A percentile compares a stretch with the other conserved stretches of the same genome.
These are phyloP conservation scores for Notodonta dromedarius DNA, from an alignment of 2,888 invertebrate genomes.

Conservation along the genomic window DNA sequence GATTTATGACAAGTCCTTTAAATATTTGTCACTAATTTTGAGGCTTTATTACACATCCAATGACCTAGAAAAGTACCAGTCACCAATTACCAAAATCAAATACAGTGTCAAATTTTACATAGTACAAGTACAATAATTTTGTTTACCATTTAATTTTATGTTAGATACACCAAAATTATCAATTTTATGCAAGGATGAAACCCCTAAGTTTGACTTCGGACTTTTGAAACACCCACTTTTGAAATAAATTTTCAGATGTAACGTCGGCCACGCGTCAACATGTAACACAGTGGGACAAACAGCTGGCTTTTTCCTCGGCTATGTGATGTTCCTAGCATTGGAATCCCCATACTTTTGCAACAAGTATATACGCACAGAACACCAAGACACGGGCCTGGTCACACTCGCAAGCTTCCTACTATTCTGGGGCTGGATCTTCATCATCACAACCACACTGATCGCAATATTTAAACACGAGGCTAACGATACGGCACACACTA, in stretches of 20 bases:
- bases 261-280: conserved; percentile 99
- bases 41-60: too few species aligned
- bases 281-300: conserved; percentile 99
- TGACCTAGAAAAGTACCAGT: too few species aligned
- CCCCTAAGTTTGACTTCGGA: too few species aligned
- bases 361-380: conserved; percentile 91
- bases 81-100: too few species aligned
- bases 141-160: too few species aligned
- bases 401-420: conserved; percentile 93
- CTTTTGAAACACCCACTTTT: too few species aligned
- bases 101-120: too few species aligned
- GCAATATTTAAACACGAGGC: conserved; percentile 94
- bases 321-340: conserved; percentile 97
- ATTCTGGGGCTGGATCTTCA: conserved; percentile 97
- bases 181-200: too few species aligned
- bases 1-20: too few species aligned
- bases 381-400: conserved; percentile 88
- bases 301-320: conserved; percentile 98
- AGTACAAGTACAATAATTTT: too few species aligned
- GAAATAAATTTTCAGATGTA: conserved; percentile 85
- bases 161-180: too few species aligned
- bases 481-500: conserved; percentile 61
- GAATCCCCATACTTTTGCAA: conserved; percentile 99
- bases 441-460: conserved; percentile 94
- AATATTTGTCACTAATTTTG: too few species aligned